These are phyloP conservation scores for Pocota personata DNA, from an alignment of 2,888 invertebrate species.

Conservation along the genomic window DNA sequence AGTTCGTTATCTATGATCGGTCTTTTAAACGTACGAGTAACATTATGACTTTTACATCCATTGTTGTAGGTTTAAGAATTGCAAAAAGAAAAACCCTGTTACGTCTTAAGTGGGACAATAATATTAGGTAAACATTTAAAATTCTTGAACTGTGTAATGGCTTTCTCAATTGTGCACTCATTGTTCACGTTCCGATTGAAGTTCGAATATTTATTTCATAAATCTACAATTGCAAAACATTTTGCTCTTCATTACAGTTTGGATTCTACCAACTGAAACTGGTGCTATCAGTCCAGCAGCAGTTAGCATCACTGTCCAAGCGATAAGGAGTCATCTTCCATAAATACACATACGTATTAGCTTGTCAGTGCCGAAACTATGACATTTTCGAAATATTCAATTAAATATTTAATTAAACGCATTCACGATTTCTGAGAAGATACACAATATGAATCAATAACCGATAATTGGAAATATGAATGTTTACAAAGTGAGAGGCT, in stretches of 20 bases:
- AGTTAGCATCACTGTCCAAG: conserved; percentile 38
- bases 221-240: conserved; percentile 50
- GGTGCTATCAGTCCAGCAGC: conserved; percentile 43
- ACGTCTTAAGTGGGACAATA: conserved; percentile 28
- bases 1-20: conserved; percentile 34
- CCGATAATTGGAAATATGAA: conserved; percentile 16
- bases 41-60: conserved; percentile 26
- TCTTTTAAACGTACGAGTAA: conserved; percentile 1
- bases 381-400: not conserved
- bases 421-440: conserved; percentile 4
- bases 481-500: conserved; percentile 51
- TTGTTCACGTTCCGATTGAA: conserved; percentile 51
- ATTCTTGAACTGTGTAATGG: conserved; percentile 42
- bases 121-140: conserved; percentile 6
- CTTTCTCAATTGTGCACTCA: conserved; percentile 36
- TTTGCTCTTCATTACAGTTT: conserved; percentile 24
- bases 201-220: conserved; percentile 36
- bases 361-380: conserved; percentile 31
- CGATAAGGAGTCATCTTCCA: conserved; percentile 52
- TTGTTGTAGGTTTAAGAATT: conserved; percentile 12
- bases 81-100: conserved; percentile 13
- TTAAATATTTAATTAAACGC: conserved; percentile 9
- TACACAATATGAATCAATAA: conserved; percentile 13
- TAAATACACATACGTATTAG: conserved; percentile 7
- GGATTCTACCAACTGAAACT: conserved; percentile 54